phyloP scores from a whole-genome alignment of 92 coral and sea anemone genomes.

The Zoanthus solanderi region DNA sequence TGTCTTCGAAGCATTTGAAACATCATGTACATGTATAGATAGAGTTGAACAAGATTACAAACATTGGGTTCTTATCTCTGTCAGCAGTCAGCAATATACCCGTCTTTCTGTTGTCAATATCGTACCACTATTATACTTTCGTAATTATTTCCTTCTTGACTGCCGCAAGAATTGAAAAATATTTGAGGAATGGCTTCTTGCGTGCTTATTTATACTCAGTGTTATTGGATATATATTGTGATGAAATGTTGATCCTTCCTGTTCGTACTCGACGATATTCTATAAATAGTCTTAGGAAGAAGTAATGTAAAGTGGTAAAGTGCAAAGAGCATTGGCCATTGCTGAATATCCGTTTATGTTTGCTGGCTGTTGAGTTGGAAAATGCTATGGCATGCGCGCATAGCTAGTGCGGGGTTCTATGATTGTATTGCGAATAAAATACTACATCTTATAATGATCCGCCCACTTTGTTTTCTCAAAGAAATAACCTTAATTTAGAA shows the following conservation, averaged over 20 bases:
- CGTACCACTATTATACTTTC: background rate
- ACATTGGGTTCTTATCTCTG: background rate
- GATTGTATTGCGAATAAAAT: no score
- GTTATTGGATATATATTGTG: background rate
- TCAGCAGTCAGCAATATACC: background rate
- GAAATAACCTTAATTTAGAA: no score
- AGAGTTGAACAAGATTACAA: background rate
- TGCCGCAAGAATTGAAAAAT: background rate
- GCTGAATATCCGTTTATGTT: no score
- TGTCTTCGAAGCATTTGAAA: background rate
- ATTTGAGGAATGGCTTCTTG: background rate
- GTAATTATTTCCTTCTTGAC: background rate
- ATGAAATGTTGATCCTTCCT: background rate
- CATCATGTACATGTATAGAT: background rate
- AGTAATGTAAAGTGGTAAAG: no score
- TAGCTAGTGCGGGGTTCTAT: no score
- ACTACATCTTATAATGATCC: no score
- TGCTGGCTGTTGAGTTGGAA: no score
- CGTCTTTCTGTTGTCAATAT: background rate
- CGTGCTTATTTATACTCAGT: background rate
- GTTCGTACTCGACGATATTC: background rate
- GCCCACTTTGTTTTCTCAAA: no score
- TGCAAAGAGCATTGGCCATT: no score
- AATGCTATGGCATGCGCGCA: no score
- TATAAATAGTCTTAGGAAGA: no score